Evolutionary conservation across 2,113 vertebrate species (phyloP).

Genomic region (Phalacrocorax carbo): DNA sequence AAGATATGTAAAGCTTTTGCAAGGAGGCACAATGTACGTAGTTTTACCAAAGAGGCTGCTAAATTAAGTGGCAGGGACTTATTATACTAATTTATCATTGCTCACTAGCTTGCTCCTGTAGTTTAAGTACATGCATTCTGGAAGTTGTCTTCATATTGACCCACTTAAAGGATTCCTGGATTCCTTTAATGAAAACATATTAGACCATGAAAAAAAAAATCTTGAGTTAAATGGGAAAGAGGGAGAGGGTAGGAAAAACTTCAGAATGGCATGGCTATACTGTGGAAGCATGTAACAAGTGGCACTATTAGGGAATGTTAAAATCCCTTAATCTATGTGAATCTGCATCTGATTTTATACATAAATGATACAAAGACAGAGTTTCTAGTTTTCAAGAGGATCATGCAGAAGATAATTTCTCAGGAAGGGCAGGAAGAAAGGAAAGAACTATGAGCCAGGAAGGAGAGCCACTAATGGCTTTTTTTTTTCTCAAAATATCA

Average conservation of each 20-base stretch:
- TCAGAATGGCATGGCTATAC: not conserved
- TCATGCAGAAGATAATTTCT: not conserved
- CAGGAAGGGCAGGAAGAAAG: not conserved
- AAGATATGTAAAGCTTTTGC: not conserved
- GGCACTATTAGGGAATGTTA: not conserved
- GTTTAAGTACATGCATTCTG: not conserved
- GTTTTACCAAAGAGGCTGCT: not conserved
- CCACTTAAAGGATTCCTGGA: not conserved
- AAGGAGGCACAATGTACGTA: not conserved
- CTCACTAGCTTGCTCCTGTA: not conserved
- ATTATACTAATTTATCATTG: not conserved
- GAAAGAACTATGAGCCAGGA: slow-evolving; percentile 12
- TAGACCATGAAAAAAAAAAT: not conserved
- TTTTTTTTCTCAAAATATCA: not conserved
- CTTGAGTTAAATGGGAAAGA: not conserved
- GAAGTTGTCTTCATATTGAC: not conserved
- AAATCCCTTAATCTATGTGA: not conserved
- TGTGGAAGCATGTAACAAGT: not conserved
- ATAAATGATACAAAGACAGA: not conserved
- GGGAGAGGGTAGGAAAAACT: not conserved
- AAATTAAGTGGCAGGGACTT: not conserved
- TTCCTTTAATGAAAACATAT: not conserved
- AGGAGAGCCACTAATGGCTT: not conserved
- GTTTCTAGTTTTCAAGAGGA: not conserved
- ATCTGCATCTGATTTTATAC: not conserved